A percentile compares a stretch with the other conserved stretches of the same genome.
These are phyloP conservation scores for Cylindroiulus punctatus DNA, from an alignment of 2,888 invertebrate genomes.

Conservation along the genomic window DNA sequence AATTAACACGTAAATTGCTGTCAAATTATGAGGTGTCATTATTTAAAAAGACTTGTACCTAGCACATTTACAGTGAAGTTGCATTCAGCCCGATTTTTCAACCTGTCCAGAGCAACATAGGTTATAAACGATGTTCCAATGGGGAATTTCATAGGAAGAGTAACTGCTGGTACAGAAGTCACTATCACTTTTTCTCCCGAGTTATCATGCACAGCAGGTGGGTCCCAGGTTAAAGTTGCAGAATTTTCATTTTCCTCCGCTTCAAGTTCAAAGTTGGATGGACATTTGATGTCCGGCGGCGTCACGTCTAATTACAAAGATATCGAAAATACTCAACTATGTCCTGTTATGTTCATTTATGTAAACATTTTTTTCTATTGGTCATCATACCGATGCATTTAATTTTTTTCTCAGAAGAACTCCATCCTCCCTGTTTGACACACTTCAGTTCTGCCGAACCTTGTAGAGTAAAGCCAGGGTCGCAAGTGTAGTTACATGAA, in stretches of 20 bases:
- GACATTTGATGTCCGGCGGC: slow-evolving; percentile 72
- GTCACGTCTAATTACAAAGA: slow-evolving; percentile 68
- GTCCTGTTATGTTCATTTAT: no score
- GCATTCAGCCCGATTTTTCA: slow-evolving; percentile 73
- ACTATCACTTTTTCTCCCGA: slow-evolving; percentile 70
- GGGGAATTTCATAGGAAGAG: slow-evolving; percentile 69
- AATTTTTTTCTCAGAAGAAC: slow-evolving; percentile 68
- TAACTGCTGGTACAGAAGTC: slow-evolving; percentile 72
- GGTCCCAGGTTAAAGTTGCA: slow-evolving; percentile 70
- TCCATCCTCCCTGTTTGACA: slow-evolving; percentile 70
- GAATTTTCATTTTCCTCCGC: slow-evolving; percentile 69
- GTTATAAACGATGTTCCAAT: slow-evolving; percentile 72
- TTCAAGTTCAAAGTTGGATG: slow-evolving; percentile 68
- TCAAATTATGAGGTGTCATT: neutral
- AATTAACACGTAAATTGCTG: neutral
- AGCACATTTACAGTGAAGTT: slow-evolving; percentile 71
- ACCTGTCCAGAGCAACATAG: slow-evolving; percentile 73
- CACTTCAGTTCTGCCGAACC: slow-evolving; percentile 71
- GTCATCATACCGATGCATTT: slow-evolving; percentile 69
- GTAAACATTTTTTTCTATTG: no score
- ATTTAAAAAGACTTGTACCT: slow-evolving; percentile 65
- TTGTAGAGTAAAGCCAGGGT: slow-evolving; percentile 71
- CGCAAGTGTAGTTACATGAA: slow-evolving; percentile 72
- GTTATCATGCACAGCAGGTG: slow-evolving; percentile 71
- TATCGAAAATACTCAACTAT: neutral